Percentiles rank a stretch among this genome's conserved stretches.
Conservation (phyloP, 1,140 invertebrate genomes). For the Contarinia nasturtii region DNA sequence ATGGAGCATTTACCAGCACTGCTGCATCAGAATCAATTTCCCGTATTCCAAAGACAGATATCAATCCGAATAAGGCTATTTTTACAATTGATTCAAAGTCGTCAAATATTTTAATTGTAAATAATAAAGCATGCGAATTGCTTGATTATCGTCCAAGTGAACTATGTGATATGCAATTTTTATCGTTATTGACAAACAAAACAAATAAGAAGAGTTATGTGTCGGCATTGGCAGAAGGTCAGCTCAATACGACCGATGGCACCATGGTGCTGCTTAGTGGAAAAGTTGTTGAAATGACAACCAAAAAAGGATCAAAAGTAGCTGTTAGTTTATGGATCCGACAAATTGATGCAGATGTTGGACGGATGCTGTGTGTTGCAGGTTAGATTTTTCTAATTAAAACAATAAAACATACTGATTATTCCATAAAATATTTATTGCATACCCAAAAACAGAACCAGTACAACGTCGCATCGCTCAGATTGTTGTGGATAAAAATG, state of each 20-base stretch:
- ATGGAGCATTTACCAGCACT: constrained; percentile 18
- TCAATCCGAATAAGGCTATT: constrained; percentile 32
- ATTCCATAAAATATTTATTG: background rate
- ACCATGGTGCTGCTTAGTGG: constrained; percentile 36
- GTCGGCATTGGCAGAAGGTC: constrained; percentile 31
- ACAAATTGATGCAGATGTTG: constrained; percentile 33
- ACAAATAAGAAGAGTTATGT: constrained; percentile 27
- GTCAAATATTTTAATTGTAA: constrained; percentile 41
- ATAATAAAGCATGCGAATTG: constrained; percentile 34
- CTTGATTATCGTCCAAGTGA: constrained; percentile 35
- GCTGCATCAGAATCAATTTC: constrained; percentile 6
- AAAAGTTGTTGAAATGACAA: constrained; percentile 40
- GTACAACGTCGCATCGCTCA: constrained; percentile 27
- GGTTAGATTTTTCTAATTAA: too few species aligned
- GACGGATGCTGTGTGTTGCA: constrained; percentile 31
- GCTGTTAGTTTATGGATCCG: constrained; percentile 42
- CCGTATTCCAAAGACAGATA: constrained; percentile 13
- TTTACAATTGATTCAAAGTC: constrained; percentile 33
- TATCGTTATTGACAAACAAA: constrained; percentile 30
- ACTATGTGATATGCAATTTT: constrained; percentile 30
- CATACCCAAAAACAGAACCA: constrained; percentile 23
- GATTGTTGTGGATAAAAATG: constrained; percentile 25
- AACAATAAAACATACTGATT: too few species aligned
- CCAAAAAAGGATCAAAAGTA: constrained; percentile 28
- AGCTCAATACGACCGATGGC: constrained; percentile 32